Conservation (phyloP, 2,113 vertebrate species). For the Cynocephalus volans region DNA sequence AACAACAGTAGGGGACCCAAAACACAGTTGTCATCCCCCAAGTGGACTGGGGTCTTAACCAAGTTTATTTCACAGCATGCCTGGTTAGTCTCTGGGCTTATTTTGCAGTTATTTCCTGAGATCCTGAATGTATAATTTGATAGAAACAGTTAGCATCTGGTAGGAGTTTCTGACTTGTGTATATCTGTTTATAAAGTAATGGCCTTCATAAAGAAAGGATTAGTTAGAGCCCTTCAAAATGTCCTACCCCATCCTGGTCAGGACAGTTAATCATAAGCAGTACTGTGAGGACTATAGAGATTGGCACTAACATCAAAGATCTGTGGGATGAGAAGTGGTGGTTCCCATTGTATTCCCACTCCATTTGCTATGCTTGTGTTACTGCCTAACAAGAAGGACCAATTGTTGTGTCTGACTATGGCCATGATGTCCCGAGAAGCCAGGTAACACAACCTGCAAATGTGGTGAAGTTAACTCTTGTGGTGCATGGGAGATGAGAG, state of each 20-base stretch:
- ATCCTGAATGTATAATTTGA: not conserved
- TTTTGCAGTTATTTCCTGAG: conserved; percentile 24
- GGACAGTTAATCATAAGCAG: not conserved
- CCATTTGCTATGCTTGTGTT: not conserved
- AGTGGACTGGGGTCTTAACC: not conserved
- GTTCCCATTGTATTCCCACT: not conserved
- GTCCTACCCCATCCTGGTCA: not conserved
- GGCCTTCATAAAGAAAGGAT: not conserved
- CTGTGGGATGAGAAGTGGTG: not conserved
- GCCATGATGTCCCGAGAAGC: not conserved
- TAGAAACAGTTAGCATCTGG: not conserved
- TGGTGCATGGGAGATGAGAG: not conserved
- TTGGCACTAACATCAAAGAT: not conserved
- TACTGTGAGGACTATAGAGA: too few relatives aligned
- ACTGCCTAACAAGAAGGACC: too few relatives aligned
- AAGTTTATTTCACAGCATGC: not conserved
- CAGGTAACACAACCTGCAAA: not conserved
- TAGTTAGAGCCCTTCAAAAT: not conserved
- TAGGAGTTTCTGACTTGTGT: conserved; percentile 6
- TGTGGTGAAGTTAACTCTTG: not conserved
- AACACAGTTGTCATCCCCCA: not conserved
- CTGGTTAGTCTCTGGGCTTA: not conserved
- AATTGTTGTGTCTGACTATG: too few relatives aligned
- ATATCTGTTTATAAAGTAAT: not conserved
- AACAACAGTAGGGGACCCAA: not conserved